Evolutionary conservation across 2,797 vertebrate species (phyloP).

Genomic region (Coendou prehensilis): DNA sequence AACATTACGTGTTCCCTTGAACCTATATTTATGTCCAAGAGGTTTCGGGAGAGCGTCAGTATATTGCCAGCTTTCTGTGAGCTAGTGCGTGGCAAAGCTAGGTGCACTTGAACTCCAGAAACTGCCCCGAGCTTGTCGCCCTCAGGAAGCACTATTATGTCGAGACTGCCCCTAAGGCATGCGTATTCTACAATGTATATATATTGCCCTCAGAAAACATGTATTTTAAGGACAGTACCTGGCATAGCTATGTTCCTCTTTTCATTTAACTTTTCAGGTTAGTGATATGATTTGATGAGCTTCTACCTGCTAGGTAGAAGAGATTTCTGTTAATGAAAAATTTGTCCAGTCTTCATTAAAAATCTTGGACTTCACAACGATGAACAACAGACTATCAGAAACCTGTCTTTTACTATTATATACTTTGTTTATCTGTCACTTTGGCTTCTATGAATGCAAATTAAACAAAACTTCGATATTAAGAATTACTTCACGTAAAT

Average conservation of each 20-base stretch:
- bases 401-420: background rate
- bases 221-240: background rate
- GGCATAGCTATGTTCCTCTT: background rate
- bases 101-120: background rate
- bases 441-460: background rate
- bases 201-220: fast-evolving
- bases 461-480: background rate
- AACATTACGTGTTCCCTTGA: background rate
- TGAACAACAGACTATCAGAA: background rate
- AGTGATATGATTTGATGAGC: too few species aligned
- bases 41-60: background rate
- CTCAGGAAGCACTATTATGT: background rate
- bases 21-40: background rate
- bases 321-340: background rate
- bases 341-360: background rate
- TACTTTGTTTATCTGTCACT: background rate
- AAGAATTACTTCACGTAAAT: background rate
- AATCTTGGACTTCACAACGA: background rate
- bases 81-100: background rate
- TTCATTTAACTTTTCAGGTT: background rate
- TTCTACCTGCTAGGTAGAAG: background rate
- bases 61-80: background rate
- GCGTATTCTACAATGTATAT: background rate
- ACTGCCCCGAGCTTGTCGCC: background rate
- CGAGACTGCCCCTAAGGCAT: background rate